Base-by-base conservation (phyloP, 2,888 invertebrate genomes). In the Phengaris alcon region DNA sequence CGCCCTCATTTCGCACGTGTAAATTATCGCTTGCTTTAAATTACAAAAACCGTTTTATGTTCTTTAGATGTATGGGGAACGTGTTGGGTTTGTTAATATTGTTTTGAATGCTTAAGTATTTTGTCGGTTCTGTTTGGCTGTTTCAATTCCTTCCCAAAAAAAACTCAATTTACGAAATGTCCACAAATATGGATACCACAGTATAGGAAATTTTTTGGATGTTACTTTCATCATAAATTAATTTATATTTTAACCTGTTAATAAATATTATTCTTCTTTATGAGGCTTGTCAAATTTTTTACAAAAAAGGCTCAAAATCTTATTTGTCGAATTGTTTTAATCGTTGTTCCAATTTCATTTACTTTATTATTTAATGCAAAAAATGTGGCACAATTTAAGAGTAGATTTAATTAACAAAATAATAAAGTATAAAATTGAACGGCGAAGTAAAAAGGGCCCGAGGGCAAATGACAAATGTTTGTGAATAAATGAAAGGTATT, bases 401-500 rank as follows among this genome's bases (percentile, higher is more conserved):
- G 35, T 44, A 2, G 64, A 64, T 64, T 64, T 64, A 64, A 64
- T 64, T 64, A 44, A 64, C 35, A 2, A 64, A 35, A 44, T 35
- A 35, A 64, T 64, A 44, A 44, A 64, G 64, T 64, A 3, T 5
- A 13, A 64, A 64, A 35, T 64, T 64, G 64, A 64, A 44, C 13
- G 35, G 64, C 64, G 35, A 9, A 64, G 12, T 35, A 64, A 64
- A 64, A 64, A 64, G 64, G 64, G 64, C 64, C 64, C 35, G 64
- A 44, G 64, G 64, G 6, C 35, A 64, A 12, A 64, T 64, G 35
- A 64, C 64, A 64, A 64, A 64, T 64, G 64, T 44, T 64, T 64
- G 64, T 64, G 64, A 64, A 64, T 64, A 64, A 64, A 64, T 64
- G 64, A 64, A 64, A 64, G 59, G 59, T 64, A 64, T 35, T 64